These are phyloP conservation scores for Pseudachorutes palmiensis DNA, from an alignment of 1,140 invertebrate genomes.

Conservation along the genomic window DNA sequence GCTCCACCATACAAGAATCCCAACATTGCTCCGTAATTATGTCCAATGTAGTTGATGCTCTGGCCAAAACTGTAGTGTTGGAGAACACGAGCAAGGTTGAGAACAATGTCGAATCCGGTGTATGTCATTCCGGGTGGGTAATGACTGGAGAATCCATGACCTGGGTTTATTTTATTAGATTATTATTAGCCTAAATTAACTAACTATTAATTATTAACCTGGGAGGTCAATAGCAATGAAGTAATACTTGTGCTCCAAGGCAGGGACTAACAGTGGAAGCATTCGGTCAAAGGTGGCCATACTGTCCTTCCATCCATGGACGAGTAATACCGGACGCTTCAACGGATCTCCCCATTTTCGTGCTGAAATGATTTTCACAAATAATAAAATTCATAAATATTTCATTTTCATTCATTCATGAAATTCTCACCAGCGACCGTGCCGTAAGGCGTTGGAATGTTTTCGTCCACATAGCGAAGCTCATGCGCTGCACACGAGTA, in stretches of 20 bases:
- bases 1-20: constrained; percentile 31
- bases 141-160: constrained; percentile 26
- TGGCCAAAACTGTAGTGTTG: constrained; percentile 21
- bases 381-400: too few species aligned
- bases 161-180: too few species aligned
- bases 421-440: too few species aligned
- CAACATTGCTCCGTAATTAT: constrained; percentile 27
- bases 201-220: too few species aligned
- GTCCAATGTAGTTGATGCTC: constrained; percentile 22
- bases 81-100: constrained; percentile 22
- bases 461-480: too few species aligned
- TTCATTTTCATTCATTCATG: too few species aligned
- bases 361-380: constrained; percentile 16
- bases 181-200: too few species aligned
- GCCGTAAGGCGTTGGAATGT: too few species aligned
- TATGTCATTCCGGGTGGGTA: constrained; percentile 35
- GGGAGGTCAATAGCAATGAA: constrained; percentile 31
- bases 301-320: constrained; percentile 35
- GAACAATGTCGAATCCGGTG: constrained; percentile 17
- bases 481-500: too few species aligned
- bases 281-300: constrained; percentile 28
- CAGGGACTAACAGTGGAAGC: constrained; percentile 20
- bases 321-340: constrained; percentile 23
- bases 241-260: constrained; percentile 22
- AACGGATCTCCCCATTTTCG: constrained; percentile 13